These are phyloP conservation scores for Venturia canescens DNA, from an alignment of 1,140 invertebrate species.

Conservation along the genomic window DNA sequence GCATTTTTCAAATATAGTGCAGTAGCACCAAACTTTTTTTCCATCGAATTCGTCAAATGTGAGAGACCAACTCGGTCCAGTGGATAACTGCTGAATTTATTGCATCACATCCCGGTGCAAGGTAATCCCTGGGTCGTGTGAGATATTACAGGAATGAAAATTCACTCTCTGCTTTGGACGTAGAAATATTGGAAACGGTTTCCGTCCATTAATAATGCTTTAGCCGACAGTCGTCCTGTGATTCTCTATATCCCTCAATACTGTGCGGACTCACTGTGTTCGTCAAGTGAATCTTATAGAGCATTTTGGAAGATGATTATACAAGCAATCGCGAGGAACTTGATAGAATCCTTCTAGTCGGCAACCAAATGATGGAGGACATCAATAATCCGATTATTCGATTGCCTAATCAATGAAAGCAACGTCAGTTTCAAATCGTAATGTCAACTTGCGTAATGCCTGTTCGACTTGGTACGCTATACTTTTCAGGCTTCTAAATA, in stretches of 20 bases:
- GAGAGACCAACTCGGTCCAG: neutral
- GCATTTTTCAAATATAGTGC: neutral
- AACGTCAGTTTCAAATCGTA: too few relatives aligned
- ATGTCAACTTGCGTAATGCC: neutral
- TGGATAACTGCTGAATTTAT: neutral
- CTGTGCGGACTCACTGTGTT: neutral
- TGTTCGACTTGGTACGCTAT: neutral
- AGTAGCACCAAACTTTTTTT: neutral
- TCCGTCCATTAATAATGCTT: neutral
- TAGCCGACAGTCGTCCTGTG: neutral
- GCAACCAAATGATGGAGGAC: too few relatives aligned
- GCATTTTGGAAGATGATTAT: too few relatives aligned
- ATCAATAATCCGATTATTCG: too few relatives aligned
- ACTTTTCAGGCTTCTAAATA: neutral
- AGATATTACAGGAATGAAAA: slow-evolving; percentile 8
- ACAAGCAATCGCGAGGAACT: too few relatives aligned
- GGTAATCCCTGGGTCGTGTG: neutral
- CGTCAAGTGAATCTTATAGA: too few relatives aligned
- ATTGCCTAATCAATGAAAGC: too few relatives aligned
- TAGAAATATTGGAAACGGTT: slow-evolving; percentile 2
- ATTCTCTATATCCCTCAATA: neutral
- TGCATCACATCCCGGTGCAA: neutral
- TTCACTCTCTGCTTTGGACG: neutral
- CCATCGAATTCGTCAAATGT: neutral
- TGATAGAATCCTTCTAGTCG: too few relatives aligned